A percentile compares a stretch with the other conserved stretches of the same genome.
These are phyloP conservation scores for Tolmerus cingulatus DNA, from an alignment of 2,888 invertebrate genomes.

Conservation along the genomic window DNA sequence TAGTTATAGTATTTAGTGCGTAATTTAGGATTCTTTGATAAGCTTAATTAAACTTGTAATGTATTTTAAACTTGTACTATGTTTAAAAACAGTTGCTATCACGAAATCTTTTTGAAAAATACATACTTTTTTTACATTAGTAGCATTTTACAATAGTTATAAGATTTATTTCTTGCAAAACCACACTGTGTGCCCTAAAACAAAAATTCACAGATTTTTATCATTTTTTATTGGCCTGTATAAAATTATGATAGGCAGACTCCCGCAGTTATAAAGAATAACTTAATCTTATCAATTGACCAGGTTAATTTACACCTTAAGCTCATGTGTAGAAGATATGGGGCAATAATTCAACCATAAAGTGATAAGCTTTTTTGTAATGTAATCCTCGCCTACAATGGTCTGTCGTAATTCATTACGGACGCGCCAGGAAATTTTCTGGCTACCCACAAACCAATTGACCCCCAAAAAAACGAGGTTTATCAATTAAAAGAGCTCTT, in stretches of 20 bases:
- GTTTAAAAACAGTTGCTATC: no score
- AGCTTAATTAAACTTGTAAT: no score
- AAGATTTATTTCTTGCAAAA: background rate
- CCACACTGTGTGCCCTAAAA: background rate
- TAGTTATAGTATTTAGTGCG: no score
- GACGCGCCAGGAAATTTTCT: background rate
- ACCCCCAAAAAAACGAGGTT: background rate
- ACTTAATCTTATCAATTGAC: background rate
- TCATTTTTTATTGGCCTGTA: background rate
- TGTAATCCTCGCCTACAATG: background rate
- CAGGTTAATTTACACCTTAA: background rate
- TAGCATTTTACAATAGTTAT: background rate
- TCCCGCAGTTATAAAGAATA: background rate
- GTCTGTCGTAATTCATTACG: background rate
- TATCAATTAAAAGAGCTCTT: background rate
- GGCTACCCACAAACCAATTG: background rate
- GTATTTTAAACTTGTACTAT: no score
- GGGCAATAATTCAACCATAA: background rate
- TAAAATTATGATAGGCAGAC: background rate
- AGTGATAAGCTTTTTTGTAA: background rate
- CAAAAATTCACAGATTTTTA: background rate
- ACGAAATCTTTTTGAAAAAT: background rate
- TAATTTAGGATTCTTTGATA: no score
- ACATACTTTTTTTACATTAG: background rate
- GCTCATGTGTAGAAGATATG: background rate